Evolutionary conservation across 2,797 vertebrate species (phyloP).

Genomic region (Todus mexicanus): DNA sequence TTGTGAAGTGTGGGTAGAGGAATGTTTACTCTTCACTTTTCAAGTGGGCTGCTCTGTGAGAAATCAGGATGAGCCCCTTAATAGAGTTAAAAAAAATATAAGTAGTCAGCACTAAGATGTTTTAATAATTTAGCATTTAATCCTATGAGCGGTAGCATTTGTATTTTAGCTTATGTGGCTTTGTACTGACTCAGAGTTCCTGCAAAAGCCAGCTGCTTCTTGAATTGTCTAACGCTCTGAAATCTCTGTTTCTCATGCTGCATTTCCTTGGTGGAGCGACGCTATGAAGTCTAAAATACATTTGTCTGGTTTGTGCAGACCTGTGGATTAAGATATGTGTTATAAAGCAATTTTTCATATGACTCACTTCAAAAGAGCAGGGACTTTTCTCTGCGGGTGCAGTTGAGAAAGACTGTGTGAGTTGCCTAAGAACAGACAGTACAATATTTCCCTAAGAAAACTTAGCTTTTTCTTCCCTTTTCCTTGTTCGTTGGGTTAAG

Average conservation of each 20-base stretch:
- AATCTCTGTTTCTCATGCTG: background rate
- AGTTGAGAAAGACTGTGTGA: background rate
- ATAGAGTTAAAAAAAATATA: background rate
- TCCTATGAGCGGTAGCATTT: background rate
- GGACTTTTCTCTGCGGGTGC: background rate
- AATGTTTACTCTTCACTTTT: background rate
- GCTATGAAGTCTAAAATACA: background rate
- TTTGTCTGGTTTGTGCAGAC: background rate
- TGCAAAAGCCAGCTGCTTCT: background rate
- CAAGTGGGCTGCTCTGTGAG: background rate
- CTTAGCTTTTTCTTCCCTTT: background rate
- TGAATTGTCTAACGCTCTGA: background rate
- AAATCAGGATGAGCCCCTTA: background rate
- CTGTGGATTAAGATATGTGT: background rate
- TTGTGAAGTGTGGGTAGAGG: background rate
- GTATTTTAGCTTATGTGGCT: background rate
- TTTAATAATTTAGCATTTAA: background rate
- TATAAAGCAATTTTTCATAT: background rate
- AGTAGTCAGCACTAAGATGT: background rate
- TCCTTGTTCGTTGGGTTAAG: background rate
- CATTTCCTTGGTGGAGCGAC: background rate
- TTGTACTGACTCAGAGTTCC: background rate
- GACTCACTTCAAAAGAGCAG: background rate
- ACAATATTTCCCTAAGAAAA: background rate
- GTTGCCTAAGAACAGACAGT: background rate